Conservation (phyloP, 2,888 invertebrate species). For the Bimastos eiseni region DNA sequence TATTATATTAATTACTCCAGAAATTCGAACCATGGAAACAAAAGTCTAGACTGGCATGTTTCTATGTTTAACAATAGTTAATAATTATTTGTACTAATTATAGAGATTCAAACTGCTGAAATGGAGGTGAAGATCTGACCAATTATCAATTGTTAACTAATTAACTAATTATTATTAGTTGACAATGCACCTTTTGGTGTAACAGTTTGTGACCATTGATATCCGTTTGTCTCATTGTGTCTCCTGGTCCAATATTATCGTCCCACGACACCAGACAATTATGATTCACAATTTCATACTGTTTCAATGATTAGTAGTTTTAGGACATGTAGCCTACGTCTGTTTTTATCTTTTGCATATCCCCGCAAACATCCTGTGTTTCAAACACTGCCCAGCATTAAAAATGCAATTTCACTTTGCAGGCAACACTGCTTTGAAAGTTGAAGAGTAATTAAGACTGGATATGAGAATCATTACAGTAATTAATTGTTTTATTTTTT, state of each 20-base stretch:
- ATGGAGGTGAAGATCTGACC: background rate
- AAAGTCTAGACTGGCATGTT: too few species aligned
- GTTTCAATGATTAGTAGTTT: background rate
- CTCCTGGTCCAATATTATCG: background rate
- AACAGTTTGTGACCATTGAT: background rate
- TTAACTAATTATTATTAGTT: too few species aligned
- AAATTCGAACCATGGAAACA: too few species aligned
- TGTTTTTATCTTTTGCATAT: background rate
- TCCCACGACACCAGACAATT: background rate
- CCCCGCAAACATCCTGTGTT: background rate
- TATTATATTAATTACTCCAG: too few species aligned
- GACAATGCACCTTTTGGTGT: background rate
- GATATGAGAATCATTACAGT: conserved; percentile 13
- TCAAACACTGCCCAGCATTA: background rate
- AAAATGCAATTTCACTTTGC: background rate
- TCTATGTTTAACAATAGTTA: too few species aligned
- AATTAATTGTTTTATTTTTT: conserved; percentile 8
- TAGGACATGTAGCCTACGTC: background rate
- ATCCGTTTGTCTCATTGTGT: background rate
- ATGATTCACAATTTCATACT: background rate
- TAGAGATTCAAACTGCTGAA: too few species aligned
- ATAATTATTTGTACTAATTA: too few species aligned
- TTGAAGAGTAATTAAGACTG: conserved; percentile 5
- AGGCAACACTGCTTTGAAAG: background rate
- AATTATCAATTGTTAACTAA: too few species aligned